Evolutionary conservation across 2,888 invertebrate genomes (phyloP), one percentile per base, ranked within the genome.

Genomic region (Lycia hirtaria): DNA sequence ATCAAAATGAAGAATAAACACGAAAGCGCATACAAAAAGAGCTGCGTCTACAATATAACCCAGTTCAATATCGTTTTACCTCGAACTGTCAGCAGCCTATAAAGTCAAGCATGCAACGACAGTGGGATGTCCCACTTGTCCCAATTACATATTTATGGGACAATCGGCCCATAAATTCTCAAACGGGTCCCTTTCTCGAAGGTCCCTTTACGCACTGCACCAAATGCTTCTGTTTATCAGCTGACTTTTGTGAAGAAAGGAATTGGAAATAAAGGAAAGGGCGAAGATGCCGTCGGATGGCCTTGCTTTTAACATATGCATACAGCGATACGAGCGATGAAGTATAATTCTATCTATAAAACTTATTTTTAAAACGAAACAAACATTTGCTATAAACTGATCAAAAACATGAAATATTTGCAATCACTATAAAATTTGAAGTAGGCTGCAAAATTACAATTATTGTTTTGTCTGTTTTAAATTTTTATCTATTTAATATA

Each of bases 61-160:
- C 17, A 19, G 9, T 19, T 19, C 22, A 12, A 24, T 30, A 35
- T 20, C 28, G 17, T 38, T 19, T 20, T 35, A 26, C 40, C 53
- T 54, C 28, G 17, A 54, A 44, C 48, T 49, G 47, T 50, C 43
- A 35, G 38, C 22, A 54, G 50, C 40, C 54, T 43, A 64, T 65
- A 66, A 54, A 65, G 47, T 50, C 33, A 20, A 45, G 48, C 68
- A 69, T 62, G 55, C 52, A 47, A 59, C 54, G 45, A 38, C 38
- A 64, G 38, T 57, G 60, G 51, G 50, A 62, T 65, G 73, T 45
- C 72, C 76, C 66, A 63, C 64, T 71, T 76, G 73, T 51, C 72
- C 77, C 66, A 66, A 62, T 73, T 79, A 71, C 80, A 78, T 78
- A 73, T 72, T 71, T 68, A 72, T 60, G 60, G 65, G 45, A 53